Evolutionary conservation across 37 sponge, comb jelly and placozoan species (phyloP), one percentile per base, ranked within the genome.

Genomic region (Aphrocallistes beatrix): DNA sequence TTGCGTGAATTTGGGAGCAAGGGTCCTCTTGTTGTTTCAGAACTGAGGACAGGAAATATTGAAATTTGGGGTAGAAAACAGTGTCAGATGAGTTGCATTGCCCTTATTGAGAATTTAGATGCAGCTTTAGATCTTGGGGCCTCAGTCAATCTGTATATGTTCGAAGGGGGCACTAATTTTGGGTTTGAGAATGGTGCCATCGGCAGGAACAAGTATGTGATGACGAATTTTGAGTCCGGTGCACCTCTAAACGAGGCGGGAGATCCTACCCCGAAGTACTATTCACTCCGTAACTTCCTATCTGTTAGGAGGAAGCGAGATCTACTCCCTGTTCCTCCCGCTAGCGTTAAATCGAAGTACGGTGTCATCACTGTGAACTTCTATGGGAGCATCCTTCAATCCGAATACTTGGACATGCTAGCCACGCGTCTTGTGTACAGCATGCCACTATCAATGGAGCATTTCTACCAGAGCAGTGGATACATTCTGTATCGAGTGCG

Each of bases 111-210:
- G 10, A 81, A 83, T 0, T 90, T 97, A 16, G 87, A 93, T 49
- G 87, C 51, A 37, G 89, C 95, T 36, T 89, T 97, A 1, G 82
- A 60, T 9, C 36, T 84, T 0, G 83, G 87, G 50, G 92, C 92
- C 0, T 89, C 89, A 34, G 93, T 96, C 9, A 93, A 90, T 85
- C 90, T 96, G 92, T 97, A 97, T 84, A 97, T 97, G 97, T 94
- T 92, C 84, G 88, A 86, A 82, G 98, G 98, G 13, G 98, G 98
- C 0, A 97, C 95, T 16, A 94, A 93, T 60, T 97, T 97, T 87
- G 98, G 85, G 39, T 97, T 97, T 83, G 87, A 87, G 95, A 95
- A 95, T 86, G 95, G 95, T 38, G 90, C 93, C 10, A 37, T 36
- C 1, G 50, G 13, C 0, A 36, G 32, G 13, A 90, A 90, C 36